Base-by-base conservation (phyloP, 2,113 vertebrate species). In the Vanacampus margaritifer region DNA sequence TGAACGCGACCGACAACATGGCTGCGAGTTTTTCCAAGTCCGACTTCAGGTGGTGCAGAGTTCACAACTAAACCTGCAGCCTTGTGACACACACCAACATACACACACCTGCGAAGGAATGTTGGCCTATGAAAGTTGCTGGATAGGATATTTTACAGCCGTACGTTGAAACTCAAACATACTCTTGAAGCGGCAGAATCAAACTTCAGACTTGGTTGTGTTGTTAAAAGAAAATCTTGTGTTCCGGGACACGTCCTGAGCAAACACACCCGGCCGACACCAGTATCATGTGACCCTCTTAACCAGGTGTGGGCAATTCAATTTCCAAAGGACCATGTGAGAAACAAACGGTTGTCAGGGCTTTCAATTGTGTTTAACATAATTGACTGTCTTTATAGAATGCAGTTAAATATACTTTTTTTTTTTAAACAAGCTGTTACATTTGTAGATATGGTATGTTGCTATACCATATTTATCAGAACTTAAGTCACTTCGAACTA, bases 171-270 rank as follows among this genome's bases (percentile, higher is more conserved):
- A 39, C 6, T 5, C 12, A 39, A 23, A 39, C 10, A 39, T 51
- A 10, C 48, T 39, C 12, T 61, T 36, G 7, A 61, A 6, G 11
- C 11, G n/a, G 35, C 57, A 21, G 57, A 59, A 37, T 39, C 58
- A 13, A 13, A 37, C 23, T 54, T 14, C 1, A 54, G 51, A 26
- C 51, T 26, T 12, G 4, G 36, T 23, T 24, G 58, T 9, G 26
- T 23, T 24, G 58, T 61, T 23, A 23, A 61, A 39, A 60, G 32
- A 37, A 23, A 37, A 0, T 13, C 35, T 39, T 5, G 28, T 36
- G 58, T 59, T 59, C 19, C 23, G 19, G 35, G 36, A 41, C 7
- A 54, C 24, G 2, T 76, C 58, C 57, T 65, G 37, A 66, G 73
- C 43, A 87, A 87, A 89, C 35, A 79, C n/a, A 71, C 35, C 53